Percentiles rank a stretch among this genome's conserved stretches.
phyloP scores from a whole-genome alignment of 2,113 vertebrate genomes.

The Mobula birostris region DNA sequence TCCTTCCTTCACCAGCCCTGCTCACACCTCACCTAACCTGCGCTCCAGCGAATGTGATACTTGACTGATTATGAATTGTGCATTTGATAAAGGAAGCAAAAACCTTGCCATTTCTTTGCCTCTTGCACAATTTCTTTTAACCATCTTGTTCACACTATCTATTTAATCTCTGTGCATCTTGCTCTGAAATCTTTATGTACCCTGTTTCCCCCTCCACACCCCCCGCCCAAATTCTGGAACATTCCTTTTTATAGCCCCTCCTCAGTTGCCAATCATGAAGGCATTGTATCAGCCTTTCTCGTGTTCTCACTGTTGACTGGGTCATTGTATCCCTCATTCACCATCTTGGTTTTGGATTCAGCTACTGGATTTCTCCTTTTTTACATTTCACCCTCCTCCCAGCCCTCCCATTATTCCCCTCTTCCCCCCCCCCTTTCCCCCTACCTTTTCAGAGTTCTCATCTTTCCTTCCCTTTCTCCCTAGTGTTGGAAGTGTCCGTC shows the following conservation, averaged over 20 bases:
- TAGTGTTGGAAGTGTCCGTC: slow-evolving; percentile 80
- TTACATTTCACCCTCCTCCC: too few relatives aligned
- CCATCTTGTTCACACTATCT: not conserved
- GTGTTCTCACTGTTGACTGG: too few relatives aligned
- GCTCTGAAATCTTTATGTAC: not conserved
- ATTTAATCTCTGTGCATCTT: not conserved
- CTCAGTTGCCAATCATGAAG: too few relatives aligned
- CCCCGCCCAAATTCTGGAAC: too few relatives aligned
- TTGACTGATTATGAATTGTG: not conserved
- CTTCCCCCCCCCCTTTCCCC: too few relatives aligned
- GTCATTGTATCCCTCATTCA: too few relatives aligned
- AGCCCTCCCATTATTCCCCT: not conserved
- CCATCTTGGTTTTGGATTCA: too few relatives aligned
- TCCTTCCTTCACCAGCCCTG: not conserved
- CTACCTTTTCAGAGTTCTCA: not conserved
- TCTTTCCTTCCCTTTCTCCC: not conserved
- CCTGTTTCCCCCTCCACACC: too few relatives aligned
- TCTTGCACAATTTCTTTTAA: not conserved
- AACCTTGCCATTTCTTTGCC: not conserved
- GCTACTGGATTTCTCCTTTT: too few relatives aligned
- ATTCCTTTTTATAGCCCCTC: too few relatives aligned
- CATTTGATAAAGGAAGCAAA: not conserved
- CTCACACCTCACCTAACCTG: not conserved
- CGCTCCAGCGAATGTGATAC: not conserved
- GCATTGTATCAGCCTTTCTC: too few relatives aligned